These are phyloP conservation scores for Crotophaga sulcirostris DNA, from an alignment of 2,113 vertebrate genomes.

Conservation along the genomic window DNA sequence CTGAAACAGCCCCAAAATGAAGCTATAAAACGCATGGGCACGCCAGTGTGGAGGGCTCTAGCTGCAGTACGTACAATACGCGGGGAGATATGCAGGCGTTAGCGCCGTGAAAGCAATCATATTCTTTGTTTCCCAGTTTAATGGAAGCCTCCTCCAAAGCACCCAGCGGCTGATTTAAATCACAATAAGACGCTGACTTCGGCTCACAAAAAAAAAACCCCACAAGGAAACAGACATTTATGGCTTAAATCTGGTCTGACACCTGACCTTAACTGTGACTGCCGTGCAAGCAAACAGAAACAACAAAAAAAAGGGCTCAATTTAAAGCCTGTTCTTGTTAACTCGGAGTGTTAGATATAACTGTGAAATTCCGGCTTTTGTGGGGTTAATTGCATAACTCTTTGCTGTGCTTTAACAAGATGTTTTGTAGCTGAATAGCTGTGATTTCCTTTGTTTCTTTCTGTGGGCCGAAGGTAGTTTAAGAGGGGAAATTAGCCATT, in stretches of 20 bases:
- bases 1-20: not conserved
- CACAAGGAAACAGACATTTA: slow-evolving; percentile 40
- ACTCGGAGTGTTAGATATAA: slow-evolving; percentile 47
- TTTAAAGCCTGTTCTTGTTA: slow-evolving; percentile 42
- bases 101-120: slow-evolving; percentile 4
- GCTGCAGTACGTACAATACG: not conserved
- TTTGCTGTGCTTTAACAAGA: slow-evolving; percentile 70
- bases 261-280: slow-evolving; percentile 50
- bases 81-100: not conserved
- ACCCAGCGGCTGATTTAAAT: slow-evolving; percentile 60
- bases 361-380: slow-evolving; percentile 69
- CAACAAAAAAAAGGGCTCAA: not conserved
- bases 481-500: slow-evolving; percentile 70
- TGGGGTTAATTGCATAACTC: slow-evolving; percentile 59
- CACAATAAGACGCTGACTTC: slow-evolving; percentile 46
- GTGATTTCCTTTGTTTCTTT: slow-evolving; percentile 76
- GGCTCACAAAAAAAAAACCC: slow-evolving; percentile 50
- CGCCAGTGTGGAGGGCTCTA: not conserved
- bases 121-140: slow-evolving; percentile 59
- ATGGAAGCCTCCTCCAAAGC: slow-evolving; percentile 45
- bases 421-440: slow-evolving; percentile 63
- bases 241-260: slow-evolving; percentile 57
- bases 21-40: not conserved
- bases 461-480: slow-evolving; percentile 68
- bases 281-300: slow-evolving; percentile 50